phyloP scores from a whole-genome alignment of 2,888 invertebrate species.

The Agriopis leucophaearia region DNA sequence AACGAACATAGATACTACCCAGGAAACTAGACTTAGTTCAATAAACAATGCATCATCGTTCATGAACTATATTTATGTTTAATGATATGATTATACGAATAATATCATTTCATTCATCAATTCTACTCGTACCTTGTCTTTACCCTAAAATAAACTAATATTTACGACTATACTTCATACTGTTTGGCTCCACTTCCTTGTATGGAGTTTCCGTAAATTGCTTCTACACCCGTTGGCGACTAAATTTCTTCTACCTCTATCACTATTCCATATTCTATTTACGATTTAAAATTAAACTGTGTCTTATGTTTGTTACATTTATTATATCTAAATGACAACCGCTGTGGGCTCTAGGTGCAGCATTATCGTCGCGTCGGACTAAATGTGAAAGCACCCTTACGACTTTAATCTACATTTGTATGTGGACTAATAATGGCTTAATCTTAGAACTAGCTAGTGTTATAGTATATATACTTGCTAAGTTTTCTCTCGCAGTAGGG shows the following conservation, averaged over 20 bases:
- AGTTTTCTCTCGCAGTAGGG: conserved; percentile 7
- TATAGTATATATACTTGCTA: neutral
- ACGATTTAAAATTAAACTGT: conserved; percentile 27
- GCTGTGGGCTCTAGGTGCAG: conserved; percentile 18
- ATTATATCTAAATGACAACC: conserved; percentile 25
- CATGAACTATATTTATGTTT: too few species aligned
- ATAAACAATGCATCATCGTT: conserved; percentile 1
- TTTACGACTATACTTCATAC: too few species aligned
- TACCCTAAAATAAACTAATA: too few species aligned
- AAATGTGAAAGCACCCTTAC: conserved; percentile 27
- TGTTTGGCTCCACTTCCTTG: conserved; percentile 10
- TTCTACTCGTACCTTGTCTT: too few species aligned
- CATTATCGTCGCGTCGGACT: conserved; percentile 7
- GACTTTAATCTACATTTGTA: conserved; percentile 22
- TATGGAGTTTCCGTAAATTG: conserved; percentile 25
- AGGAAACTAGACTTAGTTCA: neutral
- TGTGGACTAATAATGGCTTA: conserved; percentile 21
- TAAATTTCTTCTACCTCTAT: conserved; percentile 12
- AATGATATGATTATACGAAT: too few species aligned
- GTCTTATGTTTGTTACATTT: too few species aligned
- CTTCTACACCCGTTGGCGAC: conserved; percentile 19
- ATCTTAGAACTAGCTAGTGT: conserved; percentile 16
- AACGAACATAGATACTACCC: too few species aligned
- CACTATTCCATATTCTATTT: conserved; percentile 13
- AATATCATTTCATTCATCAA: too few species aligned